These are phyloP conservation scores for Lycophotia porphyrea DNA, from an alignment of 2,888 invertebrate species.

Conservation along the genomic window DNA sequence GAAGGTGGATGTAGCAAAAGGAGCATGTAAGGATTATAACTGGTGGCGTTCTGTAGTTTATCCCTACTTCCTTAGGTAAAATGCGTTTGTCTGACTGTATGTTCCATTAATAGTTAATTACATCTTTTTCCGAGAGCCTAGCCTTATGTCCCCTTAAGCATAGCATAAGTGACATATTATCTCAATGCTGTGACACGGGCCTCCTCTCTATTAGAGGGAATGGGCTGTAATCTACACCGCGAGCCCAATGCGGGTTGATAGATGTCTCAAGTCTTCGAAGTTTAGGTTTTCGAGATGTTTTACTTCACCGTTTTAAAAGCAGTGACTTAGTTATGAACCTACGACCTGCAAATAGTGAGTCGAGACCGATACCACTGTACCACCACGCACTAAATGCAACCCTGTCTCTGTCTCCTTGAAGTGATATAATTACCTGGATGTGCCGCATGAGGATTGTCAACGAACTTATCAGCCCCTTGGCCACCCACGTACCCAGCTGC, in stretches of 20 bases:
- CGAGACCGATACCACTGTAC: not conserved
- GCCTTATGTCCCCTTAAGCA: too few species aligned
- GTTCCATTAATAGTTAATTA: too few species aligned
- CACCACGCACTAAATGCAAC: not conserved
- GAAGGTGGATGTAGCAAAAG: not conserved
- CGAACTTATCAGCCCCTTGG: conserved; percentile 93
- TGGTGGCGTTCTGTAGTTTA: not conserved
- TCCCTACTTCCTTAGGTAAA: too few species aligned
- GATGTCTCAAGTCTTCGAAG: not conserved
- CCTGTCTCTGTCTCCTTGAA: not conserved
- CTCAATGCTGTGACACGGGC: too few species aligned
- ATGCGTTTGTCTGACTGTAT: too few species aligned
- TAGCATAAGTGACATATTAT: too few species aligned
- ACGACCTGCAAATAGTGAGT: not conserved
- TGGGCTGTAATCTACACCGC: too few species aligned
- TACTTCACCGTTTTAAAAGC: not conserved
- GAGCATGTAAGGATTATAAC: not conserved
- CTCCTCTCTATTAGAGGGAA: too few species aligned
- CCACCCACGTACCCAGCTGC: conserved; percentile 95
- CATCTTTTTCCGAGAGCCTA: too few species aligned
- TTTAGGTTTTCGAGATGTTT: not conserved
- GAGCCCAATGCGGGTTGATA: too few species aligned
- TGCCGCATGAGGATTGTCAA: conserved; percentile 93
- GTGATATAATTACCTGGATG: conserved; percentile 79
- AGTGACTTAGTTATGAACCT: not conserved